Percentiles rank a stretch among this genome's conserved stretches.
phyloP scores from a whole-genome alignment of 30 jellyfish, hydroid and myxozoan species.

The Cassiopea xamachana region DNA sequence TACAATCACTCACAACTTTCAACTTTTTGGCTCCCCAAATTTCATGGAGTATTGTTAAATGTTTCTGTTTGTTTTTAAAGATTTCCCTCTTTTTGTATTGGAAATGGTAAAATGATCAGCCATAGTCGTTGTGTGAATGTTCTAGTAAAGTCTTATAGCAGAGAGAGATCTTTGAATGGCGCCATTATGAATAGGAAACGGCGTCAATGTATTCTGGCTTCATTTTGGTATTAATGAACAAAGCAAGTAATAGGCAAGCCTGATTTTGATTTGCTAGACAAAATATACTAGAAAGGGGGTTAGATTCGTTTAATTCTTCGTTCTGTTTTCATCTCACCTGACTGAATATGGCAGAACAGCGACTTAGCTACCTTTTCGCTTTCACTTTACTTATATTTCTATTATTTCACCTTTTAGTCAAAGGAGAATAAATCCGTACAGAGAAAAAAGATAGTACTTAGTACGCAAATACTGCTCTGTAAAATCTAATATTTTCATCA shows the following conservation, averaged over 20 bases:
- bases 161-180: conserved; percentile 3
- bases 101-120: background rate
- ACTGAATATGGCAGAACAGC: too few species aligned
- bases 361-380: too few species aligned
- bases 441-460: too few species aligned
- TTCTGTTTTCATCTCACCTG: too few species aligned
- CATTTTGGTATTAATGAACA: conserved; percentile 17
- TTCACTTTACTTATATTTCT: too few species aligned
- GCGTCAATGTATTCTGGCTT: conserved; percentile 20
- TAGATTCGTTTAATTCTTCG: too few species aligned
- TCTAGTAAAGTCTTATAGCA: background rate
- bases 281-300: background rate
- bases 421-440: too few species aligned
- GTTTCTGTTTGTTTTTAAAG: background rate
- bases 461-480: too few species aligned
- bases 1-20: background rate
- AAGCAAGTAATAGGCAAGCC: conserved; percentile 26
- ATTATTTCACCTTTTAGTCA: too few species aligned
- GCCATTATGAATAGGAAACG: conserved; percentile 6
- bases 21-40: background rate
- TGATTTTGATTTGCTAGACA: background rate
- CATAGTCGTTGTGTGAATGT: background rate
- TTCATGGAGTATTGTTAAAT: background rate
- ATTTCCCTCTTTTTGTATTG: too few species aligned
- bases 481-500: too few species aligned